Percentiles rank a stretch among this genome's conserved stretches.
Conservation (phyloP, 1,140 invertebrate species). For the Hyphantria cunea region DNA sequence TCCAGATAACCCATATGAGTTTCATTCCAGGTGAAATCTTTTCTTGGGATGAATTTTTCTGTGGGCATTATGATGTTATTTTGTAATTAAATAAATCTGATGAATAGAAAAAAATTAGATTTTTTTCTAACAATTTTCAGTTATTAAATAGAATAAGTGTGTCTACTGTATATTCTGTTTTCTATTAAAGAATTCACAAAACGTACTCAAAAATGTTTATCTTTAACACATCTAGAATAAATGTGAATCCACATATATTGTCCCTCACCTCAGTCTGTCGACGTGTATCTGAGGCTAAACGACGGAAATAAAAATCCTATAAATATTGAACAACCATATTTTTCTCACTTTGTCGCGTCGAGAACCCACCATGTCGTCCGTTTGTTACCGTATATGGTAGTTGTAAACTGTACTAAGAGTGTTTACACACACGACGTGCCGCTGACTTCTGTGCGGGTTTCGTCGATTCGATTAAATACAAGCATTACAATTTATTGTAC, state of each 20-base stretch:
- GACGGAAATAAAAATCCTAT: constrained; percentile 79
- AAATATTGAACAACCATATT: constrained; percentile 80
- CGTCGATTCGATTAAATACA: background rate
- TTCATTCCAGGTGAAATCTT: no score
- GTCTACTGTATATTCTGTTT: no score
- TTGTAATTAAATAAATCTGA: no score
- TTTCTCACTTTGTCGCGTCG: constrained; percentile 76
- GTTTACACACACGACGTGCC: constrained; percentile 26
- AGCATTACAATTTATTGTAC: background rate
- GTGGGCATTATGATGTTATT: no score
- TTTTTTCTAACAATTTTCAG: no score
- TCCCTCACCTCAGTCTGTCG: constrained; percentile 42
- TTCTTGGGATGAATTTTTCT: no score
- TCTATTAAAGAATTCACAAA: no score
- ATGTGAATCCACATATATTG: constrained; percentile 36
- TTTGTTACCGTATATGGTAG: constrained; percentile 40
- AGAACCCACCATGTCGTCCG: constrained; percentile 49
- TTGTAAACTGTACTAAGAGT: constrained; percentile 34
- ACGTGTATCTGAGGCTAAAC: constrained; percentile 72
- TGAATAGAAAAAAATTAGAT: no score
- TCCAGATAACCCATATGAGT: no score
- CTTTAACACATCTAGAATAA: constrained; percentile 38
- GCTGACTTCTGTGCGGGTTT: background rate
- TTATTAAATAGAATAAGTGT: no score
- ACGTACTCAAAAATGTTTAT: no score